A percentile compares a stretch with the other conserved stretches of the same genome.
Conservation (phyloP, 2,888 invertebrate species). For the Mellilla xanthometata region DNA sequence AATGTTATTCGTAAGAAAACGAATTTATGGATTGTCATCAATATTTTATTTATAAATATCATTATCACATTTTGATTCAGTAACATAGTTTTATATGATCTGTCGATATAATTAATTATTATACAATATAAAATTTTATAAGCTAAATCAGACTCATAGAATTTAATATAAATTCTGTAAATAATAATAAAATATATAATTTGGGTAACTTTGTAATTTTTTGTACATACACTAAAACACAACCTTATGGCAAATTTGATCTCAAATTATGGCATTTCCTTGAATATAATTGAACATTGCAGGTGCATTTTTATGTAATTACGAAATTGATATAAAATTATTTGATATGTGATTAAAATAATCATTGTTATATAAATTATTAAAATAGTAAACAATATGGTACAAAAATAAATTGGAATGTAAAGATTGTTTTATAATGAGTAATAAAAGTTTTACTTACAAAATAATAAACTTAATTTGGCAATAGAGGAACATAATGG, state of each 20-base stretch:
- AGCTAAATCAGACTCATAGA: constrained; percentile 76
- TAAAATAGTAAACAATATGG: constrained; percentile 15
- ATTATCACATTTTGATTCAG: constrained; percentile 73
- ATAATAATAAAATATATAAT: constrained; percentile 56
- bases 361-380: constrained; percentile 7
- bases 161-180: constrained; percentile 75
- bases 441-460: constrained; percentile 9
- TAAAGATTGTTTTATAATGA: constrained; percentile 39
- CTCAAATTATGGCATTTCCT: constrained; percentile 67
- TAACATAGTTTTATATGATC: constrained; percentile 59
- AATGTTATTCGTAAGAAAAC: no score
- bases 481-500: constrained; percentile 49
- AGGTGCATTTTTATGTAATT: constrained; percentile 32
- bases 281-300: constrained; percentile 45
- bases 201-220: constrained; percentile 75
- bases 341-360: background rate
- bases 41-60: constrained; percentile 60
- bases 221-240: constrained; percentile 76
- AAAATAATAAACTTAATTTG: constrained; percentile 36
- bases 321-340: background rate
- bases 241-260: constrained; percentile 71
- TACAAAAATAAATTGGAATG: constrained; percentile 53
- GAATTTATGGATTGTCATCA: background rate
- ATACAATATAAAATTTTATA: constrained; percentile 50
- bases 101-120: constrained; percentile 64